A percentile compares a stretch with the other conserved stretches of the same genome.
Evolutionary conservation across 2,113 vertebrate species (phyloP).

Genomic region (Protobothrops mucrosquamatus): DNA sequence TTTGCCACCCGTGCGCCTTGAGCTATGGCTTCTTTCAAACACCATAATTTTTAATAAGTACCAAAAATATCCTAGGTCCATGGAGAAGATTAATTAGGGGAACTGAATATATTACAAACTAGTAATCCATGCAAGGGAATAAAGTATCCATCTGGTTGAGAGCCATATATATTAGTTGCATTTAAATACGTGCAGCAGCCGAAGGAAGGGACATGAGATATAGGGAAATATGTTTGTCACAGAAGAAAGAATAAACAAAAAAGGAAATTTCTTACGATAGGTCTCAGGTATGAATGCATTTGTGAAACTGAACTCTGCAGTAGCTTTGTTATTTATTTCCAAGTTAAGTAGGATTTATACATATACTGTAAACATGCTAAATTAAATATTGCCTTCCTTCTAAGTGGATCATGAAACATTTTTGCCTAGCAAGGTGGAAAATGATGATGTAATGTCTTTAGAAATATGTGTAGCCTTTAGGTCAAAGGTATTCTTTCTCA

Average conservation of each 20-base stretch:
- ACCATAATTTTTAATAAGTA: not conserved
- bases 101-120: not conserved
- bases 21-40: not conserved
- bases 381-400: not conserved
- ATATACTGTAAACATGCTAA: fast-evolving
- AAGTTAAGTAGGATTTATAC: not conserved
- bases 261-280: not conserved
- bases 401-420: not conserved
- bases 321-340: not conserved
- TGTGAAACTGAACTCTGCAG: too few relatives aligned
- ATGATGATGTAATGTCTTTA: not conserved
- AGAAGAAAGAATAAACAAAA: not conserved
- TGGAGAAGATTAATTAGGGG: not conserved
- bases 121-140: not conserved
- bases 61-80: not conserved
- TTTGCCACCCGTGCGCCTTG: not conserved
- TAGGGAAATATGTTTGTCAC: not conserved
- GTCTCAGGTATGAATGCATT: not conserved
- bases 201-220: not conserved
- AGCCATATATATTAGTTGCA: not conserved
- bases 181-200: not conserved
- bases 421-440: not conserved
- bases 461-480: not conserved
- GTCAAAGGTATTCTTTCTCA: not conserved
- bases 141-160: not conserved